Conservation (phyloP, 2,797 vertebrate genomes). For the Halcyon chelicuti region DNA sequence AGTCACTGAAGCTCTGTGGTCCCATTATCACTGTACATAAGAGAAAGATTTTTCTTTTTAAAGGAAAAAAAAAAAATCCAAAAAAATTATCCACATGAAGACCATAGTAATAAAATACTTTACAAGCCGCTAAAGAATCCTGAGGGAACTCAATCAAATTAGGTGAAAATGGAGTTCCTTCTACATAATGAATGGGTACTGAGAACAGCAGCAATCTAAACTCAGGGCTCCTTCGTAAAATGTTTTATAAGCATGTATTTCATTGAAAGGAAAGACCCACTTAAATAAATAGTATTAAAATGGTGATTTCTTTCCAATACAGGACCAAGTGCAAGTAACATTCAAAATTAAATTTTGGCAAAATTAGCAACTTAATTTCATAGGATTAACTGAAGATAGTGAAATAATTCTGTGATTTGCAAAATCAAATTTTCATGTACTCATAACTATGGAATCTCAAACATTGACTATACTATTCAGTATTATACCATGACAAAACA, state of each 20-base stretch:
- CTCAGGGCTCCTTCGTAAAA: background rate
- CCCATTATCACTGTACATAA: background rate
- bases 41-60: background rate
- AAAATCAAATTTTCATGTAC: background rate
- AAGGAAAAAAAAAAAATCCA: background rate
- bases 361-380: conserved; percentile 15
- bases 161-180: background rate
- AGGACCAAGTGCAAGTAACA: background rate
- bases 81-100: background rate
- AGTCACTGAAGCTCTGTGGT: background rate
- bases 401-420: background rate
- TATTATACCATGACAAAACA: background rate
- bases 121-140: background rate
- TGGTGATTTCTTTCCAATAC: background rate
- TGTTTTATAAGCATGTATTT: background rate
- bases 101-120: background rate
- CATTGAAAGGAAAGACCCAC: background rate
- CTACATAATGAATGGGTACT: background rate
- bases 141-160: background rate
- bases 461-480: background rate
- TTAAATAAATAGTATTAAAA: background rate
- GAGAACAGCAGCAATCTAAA: background rate
- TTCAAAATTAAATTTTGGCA: background rate
- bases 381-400: background rate
- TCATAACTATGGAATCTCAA: background rate